phyloP scores from a whole-genome alignment of 2,113 vertebrate genomes.

The Catharus fuscescens region DNA sequence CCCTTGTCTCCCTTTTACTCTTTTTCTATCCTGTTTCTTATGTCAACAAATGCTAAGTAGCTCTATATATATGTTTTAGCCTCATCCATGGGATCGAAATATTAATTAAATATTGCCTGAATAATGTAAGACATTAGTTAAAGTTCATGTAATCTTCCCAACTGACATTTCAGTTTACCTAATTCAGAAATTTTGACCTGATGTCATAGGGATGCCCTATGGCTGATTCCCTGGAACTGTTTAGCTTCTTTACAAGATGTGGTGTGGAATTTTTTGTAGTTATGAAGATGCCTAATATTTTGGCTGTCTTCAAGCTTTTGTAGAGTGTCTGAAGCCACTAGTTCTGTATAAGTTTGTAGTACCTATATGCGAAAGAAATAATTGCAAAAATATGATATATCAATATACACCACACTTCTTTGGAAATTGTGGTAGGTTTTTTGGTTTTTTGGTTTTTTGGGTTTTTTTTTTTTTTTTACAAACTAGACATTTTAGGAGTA shows the following conservation, averaged over 20 bases:
- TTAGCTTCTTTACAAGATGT: background rate
- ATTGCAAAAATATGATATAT: background rate
- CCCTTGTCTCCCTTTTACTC: background rate
- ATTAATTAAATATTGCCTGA: background rate
- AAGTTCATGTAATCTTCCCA: background rate
- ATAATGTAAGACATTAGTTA: background rate
- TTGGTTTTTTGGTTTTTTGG: too few relatives aligned
- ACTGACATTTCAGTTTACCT: background rate
- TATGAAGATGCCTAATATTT: background rate
- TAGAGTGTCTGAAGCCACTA: background rate
- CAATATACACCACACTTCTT: background rate
- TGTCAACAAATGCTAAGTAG: background rate
- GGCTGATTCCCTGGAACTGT: background rate
- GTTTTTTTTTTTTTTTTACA: background rate
- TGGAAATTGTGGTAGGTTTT: background rate
- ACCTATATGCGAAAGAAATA: background rate
- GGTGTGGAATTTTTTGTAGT: background rate
- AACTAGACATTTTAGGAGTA: conserved; percentile 25
- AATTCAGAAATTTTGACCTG: background rate
- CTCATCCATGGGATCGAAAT: background rate
- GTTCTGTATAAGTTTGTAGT: background rate
- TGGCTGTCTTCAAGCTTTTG: background rate
- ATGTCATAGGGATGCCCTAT: background rate
- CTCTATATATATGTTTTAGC: background rate
- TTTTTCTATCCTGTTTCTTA: background rate